Conservation (phyloP, 2,888 invertebrate genomes). For the Meghimatium bilineatum region DNA sequence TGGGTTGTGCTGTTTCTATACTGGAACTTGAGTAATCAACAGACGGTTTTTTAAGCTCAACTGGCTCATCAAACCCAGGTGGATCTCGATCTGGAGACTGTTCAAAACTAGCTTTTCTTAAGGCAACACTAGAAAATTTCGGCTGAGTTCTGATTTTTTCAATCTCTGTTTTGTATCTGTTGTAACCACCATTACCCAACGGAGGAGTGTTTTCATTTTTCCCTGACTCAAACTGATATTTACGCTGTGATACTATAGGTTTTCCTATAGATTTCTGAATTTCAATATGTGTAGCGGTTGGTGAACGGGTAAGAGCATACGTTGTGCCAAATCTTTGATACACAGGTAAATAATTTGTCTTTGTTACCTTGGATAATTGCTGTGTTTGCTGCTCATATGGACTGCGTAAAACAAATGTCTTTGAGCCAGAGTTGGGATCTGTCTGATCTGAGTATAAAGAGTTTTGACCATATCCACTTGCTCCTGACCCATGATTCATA, state of each 20-base stretch:
- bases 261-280: conserved; percentile 54
- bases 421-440: conserved; percentile 26
- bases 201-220: conserved; percentile 57
- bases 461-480: conserved; percentile 28
- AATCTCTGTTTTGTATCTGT: conserved; percentile 69
- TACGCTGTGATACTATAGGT: conserved; percentile 65
- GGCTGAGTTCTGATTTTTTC: conserved; percentile 78
- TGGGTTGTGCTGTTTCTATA: conserved; percentile 38
- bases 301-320: conserved; percentile 67
- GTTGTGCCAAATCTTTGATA: conserved; percentile 62
- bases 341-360: not conserved
- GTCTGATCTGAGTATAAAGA: conserved; percentile 20
- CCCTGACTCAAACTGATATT: conserved; percentile 68
- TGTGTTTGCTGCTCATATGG: conserved; percentile 46
- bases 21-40: not conserved
- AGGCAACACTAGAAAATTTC: conserved; percentile 73
- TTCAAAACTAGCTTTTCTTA: conserved; percentile 75
- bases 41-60: conserved; percentile 28
- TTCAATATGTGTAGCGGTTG: conserved; percentile 62
- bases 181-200: conserved; percentile 45
- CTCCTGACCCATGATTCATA: conserved; percentile 16
- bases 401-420: conserved; percentile 54
- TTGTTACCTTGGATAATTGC: conserved; percentile 1
- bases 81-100: conserved; percentile 55
- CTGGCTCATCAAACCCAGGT: conserved; percentile 40